Evolutionary conservation across 2,797 vertebrate species (phyloP).

Genomic region (Stomatorhinus walkeri): DNA sequence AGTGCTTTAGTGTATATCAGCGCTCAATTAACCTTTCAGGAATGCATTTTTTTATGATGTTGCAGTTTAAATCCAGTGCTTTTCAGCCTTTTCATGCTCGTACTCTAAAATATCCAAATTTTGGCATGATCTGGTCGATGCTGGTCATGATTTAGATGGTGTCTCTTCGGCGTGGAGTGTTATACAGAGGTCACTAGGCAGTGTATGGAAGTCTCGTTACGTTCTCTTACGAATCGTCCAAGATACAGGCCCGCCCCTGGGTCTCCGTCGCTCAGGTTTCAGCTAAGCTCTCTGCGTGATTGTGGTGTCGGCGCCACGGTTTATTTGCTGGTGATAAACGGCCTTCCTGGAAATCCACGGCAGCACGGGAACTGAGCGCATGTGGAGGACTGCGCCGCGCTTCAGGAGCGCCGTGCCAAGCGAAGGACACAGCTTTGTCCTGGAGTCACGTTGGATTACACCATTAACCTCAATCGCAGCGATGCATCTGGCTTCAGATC

Average conservation of each 20-base stretch:
- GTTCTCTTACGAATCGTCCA: background rate
- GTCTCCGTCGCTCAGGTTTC: background rate
- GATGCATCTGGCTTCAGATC: background rate
- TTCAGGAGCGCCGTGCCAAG: background rate
- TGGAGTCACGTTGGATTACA: background rate
- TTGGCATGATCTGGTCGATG: background rate
- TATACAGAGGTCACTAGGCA: background rate
- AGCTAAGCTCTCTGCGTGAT: background rate
- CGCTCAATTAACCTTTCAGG: background rate
- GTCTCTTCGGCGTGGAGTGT: background rate
- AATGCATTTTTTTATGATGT: background rate
- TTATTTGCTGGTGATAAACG: background rate
- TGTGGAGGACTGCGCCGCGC: background rate
- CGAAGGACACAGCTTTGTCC: background rate
- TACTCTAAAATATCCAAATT: background rate
- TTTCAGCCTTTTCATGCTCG: background rate
- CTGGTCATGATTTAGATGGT: background rate
- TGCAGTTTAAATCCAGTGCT: background rate
- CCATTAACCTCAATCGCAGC: background rate
- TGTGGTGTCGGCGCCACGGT: background rate
- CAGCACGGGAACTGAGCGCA: background rate
- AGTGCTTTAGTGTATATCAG: background rate
- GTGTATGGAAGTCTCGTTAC: background rate
- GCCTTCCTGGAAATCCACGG: background rate
- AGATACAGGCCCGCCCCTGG: background rate